Evolutionary conservation across 2,113 vertebrate species (phyloP).

Genomic region (Sitta europaea): DNA sequence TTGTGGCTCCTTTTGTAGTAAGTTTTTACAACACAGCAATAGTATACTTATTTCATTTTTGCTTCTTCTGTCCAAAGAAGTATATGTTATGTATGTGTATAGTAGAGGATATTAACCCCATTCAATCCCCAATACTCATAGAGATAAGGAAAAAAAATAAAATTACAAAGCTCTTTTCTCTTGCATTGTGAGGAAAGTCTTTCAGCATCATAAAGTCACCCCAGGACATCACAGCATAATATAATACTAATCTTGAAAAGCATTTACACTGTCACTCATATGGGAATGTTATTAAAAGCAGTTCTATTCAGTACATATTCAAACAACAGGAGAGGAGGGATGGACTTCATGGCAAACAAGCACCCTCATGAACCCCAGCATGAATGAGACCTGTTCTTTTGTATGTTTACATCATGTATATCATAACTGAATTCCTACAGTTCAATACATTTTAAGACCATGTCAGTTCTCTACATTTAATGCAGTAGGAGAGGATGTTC

Average conservation of each 20-base stretch:
- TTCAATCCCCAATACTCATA: neutral
- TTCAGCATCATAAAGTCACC: too few species aligned
- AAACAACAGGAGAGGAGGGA: neutral
- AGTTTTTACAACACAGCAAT: neutral
- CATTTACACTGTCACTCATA: neutral
- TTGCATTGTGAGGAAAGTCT: neutral
- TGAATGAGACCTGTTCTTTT: neutral
- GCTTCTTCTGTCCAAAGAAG: neutral
- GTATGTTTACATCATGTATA: neutral
- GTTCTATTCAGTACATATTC: neutral
- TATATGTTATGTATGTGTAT: neutral
- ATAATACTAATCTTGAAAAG: neutral
- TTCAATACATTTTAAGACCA: neutral
- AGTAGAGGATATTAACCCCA: neutral
- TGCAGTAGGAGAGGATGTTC: neutral
- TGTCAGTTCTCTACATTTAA: neutral
- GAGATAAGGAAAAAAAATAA: neutral
- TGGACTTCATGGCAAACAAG: neutral
- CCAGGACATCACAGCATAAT: neutral
- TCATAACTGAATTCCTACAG: neutral
- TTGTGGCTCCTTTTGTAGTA: neutral
- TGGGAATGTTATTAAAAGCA: neutral
- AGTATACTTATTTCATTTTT: neutral
- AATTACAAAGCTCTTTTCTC: neutral
- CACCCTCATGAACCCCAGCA: neutral